Evolutionary conservation across 2,113 vertebrate genomes (phyloP), one percentile per base, ranked within the genome.

Genomic region (Ceyx cyanopectus): DNA sequence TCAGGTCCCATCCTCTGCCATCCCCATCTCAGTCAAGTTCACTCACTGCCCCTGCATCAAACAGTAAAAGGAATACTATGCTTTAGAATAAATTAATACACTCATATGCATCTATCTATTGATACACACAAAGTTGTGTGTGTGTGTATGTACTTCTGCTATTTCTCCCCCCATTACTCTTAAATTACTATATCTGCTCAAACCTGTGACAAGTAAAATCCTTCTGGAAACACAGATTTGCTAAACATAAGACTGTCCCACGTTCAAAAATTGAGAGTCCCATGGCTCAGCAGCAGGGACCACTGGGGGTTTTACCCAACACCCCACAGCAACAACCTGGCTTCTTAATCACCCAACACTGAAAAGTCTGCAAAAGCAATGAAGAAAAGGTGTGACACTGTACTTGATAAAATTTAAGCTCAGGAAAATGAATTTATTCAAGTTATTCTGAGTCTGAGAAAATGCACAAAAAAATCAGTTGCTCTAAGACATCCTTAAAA

Each of bases 41-140:
- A 32, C 50, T 30, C 5, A 0, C 4, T 46, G 57, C 3, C 21
- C 4, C 16, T 1, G 3, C 29, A 27, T 30, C 20, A 29, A 14
- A n/a, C 0, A 63, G 21, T 21, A 74, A 77, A 34, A 74, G 24
- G 75, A 90, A 66, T 12, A 70, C 10, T 29, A 29, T 15, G 22
- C n/a, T 80, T 41, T 20, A 66, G 18, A 65, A 77, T 20, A 78
- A 23, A 78, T 4, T 1, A 8, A n/a, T n/a, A 40, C 2, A 37
- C 2, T 5, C 3, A 32, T 12, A n/a, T 15, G 2, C 40, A 32
- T 54, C 5, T 85, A 22, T 1, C 40, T 13, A 46, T 0, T 30
- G 4, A 72, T 10, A 53, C 4, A 8, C 3, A 8, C 5, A 57
- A 4, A 24, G 51, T 5, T 7, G 4, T 8, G 9, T 46, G 5